A percentile compares a stretch with the other conserved stretches of the same genome.
These are phyloP conservation scores for Sphecodes monilicornis DNA, from an alignment of 2,888 invertebrate genomes.

Conservation along the genomic window DNA sequence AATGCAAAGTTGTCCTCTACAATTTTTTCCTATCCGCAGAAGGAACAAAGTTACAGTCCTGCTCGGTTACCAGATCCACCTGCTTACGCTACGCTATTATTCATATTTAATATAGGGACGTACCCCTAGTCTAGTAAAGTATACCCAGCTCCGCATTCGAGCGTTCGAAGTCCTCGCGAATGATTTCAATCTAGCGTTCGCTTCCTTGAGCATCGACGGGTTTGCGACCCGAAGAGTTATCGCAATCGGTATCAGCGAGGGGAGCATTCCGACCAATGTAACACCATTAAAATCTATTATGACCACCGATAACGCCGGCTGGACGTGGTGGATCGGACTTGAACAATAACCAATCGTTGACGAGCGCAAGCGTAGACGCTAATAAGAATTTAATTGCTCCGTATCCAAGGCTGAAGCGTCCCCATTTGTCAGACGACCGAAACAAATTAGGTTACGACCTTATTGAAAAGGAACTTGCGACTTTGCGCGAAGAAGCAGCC, in stretches of 20 bases:
- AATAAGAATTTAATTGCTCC: slow-evolving; percentile 57
- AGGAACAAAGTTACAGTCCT: no score
- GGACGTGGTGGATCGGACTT: slow-evolving; percentile 40
- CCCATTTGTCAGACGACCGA: slow-evolving; percentile 17
- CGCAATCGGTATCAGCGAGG: neutral
- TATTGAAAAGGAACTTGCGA: slow-evolving; percentile 48
- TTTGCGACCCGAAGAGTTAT: neutral
- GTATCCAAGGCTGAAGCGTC: slow-evolving; percentile 49
- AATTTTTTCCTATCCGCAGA: no score
- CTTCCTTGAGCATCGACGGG: slow-evolving; percentile 18
- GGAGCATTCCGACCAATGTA: slow-evolving; percentile 38
- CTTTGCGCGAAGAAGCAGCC: slow-evolving; percentile 33
- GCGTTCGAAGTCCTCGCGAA: no score
- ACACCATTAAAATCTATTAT: slow-evolving; percentile 52
- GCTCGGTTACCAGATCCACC: no score
- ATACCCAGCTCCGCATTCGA: no score
- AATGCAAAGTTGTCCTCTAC: no score
- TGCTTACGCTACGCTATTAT: no score
- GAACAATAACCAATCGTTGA: slow-evolving; percentile 43
- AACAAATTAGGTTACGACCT: slow-evolving; percentile 68
- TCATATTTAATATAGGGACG: no score
- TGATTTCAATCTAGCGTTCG: no score
- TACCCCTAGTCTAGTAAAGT: no score
- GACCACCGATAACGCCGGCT: slow-evolving; percentile 26
- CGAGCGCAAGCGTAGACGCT: slow-evolving; percentile 26